phyloP scores from a whole-genome alignment of 2,113 vertebrate genomes.

The Mungos mungo region DNA sequence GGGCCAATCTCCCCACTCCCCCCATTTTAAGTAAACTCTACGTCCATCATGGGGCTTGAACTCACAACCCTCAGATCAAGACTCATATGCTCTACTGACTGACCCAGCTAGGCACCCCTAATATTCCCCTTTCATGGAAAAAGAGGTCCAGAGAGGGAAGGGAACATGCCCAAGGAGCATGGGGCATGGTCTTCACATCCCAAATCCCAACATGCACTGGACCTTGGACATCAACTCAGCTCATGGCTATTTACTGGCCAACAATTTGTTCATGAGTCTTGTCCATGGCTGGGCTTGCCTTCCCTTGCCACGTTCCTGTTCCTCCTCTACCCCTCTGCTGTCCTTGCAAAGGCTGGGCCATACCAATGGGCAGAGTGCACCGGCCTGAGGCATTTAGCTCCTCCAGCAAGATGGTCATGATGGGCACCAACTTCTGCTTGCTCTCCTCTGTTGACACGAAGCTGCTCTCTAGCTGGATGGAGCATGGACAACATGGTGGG shows the following conservation, averaged over 20 bases:
- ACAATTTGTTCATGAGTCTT: not conserved
- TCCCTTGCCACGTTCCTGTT: not conserved
- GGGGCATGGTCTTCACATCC: not conserved
- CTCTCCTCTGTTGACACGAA: slow-evolving; percentile 98
- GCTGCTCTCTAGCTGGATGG: slow-evolving; percentile 93
- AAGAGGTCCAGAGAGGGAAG: slow-evolving; percentile 2
- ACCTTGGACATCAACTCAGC: not conserved
- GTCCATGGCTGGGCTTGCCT: not conserved
- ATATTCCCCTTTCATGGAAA: not conserved
- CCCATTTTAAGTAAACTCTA: not conserved
- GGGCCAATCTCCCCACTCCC: not conserved
- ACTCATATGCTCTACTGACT: not conserved
- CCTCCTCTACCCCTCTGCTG: not conserved
- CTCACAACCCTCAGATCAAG: not conserved
- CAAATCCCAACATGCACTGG: not conserved
- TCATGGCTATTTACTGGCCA: not conserved
- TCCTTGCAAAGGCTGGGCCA: not conserved
- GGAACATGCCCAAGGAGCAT: not conserved
- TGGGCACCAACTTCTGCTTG: slow-evolving; percentile 96
- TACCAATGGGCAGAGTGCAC: slow-evolving; percentile 96
- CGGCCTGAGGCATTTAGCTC: slow-evolving; percentile 96
- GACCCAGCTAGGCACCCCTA: not conserved
- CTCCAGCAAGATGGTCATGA: slow-evolving; percentile 97
- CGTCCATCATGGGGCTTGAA: not conserved
- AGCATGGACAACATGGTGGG: slow-evolving; percentile 43